These are phyloP conservation scores for Drosophila eohydei DNA, from an alignment of 2,888 invertebrate species.

Conservation along the genomic window DNA sequence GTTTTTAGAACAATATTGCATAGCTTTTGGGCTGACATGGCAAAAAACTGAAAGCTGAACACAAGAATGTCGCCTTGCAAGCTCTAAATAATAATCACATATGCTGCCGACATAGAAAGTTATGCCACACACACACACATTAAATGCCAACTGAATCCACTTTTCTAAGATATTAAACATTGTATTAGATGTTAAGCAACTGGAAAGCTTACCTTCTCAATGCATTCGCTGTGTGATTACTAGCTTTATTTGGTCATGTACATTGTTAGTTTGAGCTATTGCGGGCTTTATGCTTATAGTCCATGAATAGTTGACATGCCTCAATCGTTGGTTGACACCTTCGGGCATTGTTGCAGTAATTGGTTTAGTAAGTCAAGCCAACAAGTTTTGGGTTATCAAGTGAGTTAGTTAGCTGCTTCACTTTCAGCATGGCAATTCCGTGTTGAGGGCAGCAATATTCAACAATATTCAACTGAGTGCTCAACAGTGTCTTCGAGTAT, in stretches of 20 bases:
- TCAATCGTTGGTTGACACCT: not conserved
- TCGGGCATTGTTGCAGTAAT: not conserved
- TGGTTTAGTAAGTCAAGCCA: not conserved
- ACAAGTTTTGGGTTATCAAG: slow-evolving; percentile 47
- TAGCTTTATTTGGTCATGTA: not conserved
- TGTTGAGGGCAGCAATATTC: slow-evolving; percentile 18
- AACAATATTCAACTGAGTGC: slow-evolving; percentile 20
- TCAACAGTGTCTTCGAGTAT: slow-evolving; percentile 24
- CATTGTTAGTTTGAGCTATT: not conserved
- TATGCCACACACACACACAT: not conserved
- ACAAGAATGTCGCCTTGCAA: slow-evolving; percentile 26
- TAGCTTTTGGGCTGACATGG: slow-evolving; percentile 42
- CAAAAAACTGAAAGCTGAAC: slow-evolving; percentile 9
- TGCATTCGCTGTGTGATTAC: not conserved
- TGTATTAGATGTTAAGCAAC: not conserved
- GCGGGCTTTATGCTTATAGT: too few relatives aligned
- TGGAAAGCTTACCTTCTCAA: not conserved
- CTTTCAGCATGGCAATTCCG: slow-evolving; percentile 15
- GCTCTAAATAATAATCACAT: slow-evolving; percentile 43
- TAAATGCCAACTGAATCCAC: slow-evolving; percentile 1
- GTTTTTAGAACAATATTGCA: slow-evolving; percentile 53
- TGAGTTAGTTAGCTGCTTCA: slow-evolving; percentile 47
- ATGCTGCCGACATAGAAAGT: slow-evolving; percentile 28
- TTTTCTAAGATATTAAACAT: not conserved
- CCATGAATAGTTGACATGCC: not conserved